A percentile compares a stretch with the other conserved stretches of the same genome.
Evolutionary conservation across 2,113 vertebrate species (phyloP).

Genomic region (Alligator mississippiensis): DNA sequence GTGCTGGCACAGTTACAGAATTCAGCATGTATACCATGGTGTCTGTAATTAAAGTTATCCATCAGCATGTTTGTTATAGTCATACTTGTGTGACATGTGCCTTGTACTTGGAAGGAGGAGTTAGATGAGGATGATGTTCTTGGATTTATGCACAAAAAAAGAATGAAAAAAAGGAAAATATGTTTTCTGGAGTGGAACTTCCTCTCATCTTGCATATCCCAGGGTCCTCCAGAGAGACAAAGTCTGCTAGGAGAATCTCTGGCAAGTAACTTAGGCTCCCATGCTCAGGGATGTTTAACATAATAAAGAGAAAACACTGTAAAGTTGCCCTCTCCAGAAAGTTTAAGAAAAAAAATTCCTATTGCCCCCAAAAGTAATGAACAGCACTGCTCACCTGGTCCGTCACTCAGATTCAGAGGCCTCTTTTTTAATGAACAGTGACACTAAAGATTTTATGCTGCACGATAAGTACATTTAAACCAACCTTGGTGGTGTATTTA

Average conservation of each 20-base stretch:
- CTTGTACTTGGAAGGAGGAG: neutral
- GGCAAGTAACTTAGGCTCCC: neutral
- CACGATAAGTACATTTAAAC: neutral
- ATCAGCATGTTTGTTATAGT: fast-evolving
- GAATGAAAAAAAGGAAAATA: neutral
- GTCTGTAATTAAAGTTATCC: fast-evolving
- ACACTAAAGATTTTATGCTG: neutral
- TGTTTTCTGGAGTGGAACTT: neutral
- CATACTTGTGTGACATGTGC: neutral
- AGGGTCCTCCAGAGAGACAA: neutral
- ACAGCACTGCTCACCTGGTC: neutral
- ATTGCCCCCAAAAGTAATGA: neutral
- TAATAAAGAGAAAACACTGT: neutral
- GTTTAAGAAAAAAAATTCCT: neutral
- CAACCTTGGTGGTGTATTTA: neutral
- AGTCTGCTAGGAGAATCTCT: neutral
- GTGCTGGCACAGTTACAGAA: neutral
- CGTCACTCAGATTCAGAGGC: neutral
- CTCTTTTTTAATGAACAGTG: neutral
- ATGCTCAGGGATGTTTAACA: neutral
- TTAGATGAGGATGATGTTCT: neutral
- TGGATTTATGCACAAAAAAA: neutral
- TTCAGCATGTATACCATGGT: neutral
- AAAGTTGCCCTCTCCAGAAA: neutral
- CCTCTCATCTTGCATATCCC: neutral